Conservation (phyloP, 2,797 vertebrate genomes). For the Tenualosa ilisha region DNA sequence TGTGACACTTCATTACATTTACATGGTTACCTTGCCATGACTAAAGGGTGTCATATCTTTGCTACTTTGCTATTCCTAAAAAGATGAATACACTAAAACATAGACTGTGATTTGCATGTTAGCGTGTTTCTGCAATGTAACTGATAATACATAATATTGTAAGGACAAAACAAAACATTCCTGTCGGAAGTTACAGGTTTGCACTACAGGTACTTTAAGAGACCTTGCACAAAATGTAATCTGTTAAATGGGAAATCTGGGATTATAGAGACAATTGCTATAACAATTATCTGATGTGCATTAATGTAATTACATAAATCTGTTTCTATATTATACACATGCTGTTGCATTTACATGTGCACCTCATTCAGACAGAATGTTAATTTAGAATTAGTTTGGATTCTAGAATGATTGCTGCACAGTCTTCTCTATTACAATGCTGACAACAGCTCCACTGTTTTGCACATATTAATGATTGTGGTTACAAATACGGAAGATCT, state of each 20-base stretch:
- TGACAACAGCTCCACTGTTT: background rate
- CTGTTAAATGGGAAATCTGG: background rate
- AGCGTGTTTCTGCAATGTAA: background rate
- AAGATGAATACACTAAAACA: background rate
- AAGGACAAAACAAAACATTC: background rate
- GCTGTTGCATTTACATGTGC: background rate
- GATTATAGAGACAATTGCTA: background rate
- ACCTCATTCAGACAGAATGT: background rate
- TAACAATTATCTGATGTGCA: background rate
- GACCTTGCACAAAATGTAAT: background rate
- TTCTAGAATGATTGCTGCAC: background rate
- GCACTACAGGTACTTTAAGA: background rate
- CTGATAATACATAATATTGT: background rate
- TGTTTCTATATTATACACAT: background rate
- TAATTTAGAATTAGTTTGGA: background rate
- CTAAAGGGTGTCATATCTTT: background rate
- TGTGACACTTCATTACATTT: background rate
- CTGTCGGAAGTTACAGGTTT: background rate
- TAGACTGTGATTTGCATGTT: background rate
- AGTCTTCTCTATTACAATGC: background rate
- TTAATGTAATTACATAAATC: background rate
- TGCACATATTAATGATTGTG: background rate
- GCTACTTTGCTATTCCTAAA: no score
- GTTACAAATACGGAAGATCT: background rate
- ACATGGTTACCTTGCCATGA: background rate